Base-by-base conservation (phyloP, 2,797 vertebrate species). In the Mastacembelus armatus region DNA sequence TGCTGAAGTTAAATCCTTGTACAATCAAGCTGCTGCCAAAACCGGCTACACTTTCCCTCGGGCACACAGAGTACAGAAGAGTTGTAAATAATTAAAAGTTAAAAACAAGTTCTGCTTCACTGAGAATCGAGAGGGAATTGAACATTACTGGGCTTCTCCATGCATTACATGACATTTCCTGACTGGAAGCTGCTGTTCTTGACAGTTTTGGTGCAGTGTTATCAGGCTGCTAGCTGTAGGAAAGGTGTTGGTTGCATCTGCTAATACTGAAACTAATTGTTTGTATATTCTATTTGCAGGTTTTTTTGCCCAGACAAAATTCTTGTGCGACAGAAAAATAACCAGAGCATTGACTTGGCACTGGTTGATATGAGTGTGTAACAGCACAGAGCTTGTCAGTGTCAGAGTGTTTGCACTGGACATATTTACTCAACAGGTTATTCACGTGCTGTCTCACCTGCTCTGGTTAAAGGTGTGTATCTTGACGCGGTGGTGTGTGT, bases 401-500 rank as follows among this genome's bases (percentile, higher is more conserved):
- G n/a, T n/a, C 5, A 32, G 24, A 35, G 36, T 35, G 36, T 44
- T 32, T 33, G n/a, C 14, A 5, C 43, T 18, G 10, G 18, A 24
- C 26, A 27, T 19, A 0, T 30, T 15, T 12, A 7, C 9, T 1
- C 7, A 9, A 19, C 4, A 14, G 16, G 12, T 19, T 14, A 11
- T 18, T 14, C 7, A 10, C 7, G 3, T 2, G 43, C 18, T 4
- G 0, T 8, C 78, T 79, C 59, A 89, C 87, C 89, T 87, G 87
- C 87, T 99, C 92, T 99, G 98, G 88, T 98, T 99, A 61, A 99
- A 99, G 77, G 96, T 99, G 85, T 98, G 95, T 50, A 99, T 99
- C 93, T 98, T 98, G 86, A 95, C 93, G 0, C 89, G 86, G 85
- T 93, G 96, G 85, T 99, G 98, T 32, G 93, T 95, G 86, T 99